Evolutionary conservation across 2,113 vertebrate species (phyloP).

Genomic region (Ceyx cyanopectus): DNA sequence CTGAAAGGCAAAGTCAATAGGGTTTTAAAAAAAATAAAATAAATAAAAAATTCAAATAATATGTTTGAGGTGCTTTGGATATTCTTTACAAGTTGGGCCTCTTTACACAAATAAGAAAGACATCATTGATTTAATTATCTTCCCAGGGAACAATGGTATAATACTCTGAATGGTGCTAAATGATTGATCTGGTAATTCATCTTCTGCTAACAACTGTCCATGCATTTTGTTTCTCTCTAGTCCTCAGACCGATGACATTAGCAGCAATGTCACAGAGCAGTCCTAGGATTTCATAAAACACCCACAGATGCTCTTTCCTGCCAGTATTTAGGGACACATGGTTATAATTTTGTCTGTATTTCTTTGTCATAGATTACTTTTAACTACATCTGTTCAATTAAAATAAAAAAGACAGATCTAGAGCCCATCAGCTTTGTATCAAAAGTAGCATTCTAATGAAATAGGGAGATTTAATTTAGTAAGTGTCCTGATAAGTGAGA

Average conservation of each 20-base stretch:
- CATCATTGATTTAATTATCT: conserved; percentile 78
- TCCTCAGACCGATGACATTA: conserved; percentile 75
- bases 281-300: conserved; percentile 76
- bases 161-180: conserved; percentile 76
- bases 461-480: conserved; percentile 65
- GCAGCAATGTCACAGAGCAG: conserved; percentile 76
- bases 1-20: conserved; percentile 78
- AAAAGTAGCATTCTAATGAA: conserved; percentile 73
- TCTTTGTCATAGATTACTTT: conserved; percentile 76
- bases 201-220: conserved; percentile 79
- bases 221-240: conserved; percentile 78
- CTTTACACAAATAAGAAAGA: conserved; percentile 66
- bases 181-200: conserved; percentile 84
- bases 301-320: conserved; percentile 81
- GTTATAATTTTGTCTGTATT: conserved; percentile 81
- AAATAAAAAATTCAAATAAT: conserved; percentile 56
- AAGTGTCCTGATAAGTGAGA: conserved; percentile 68
- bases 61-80: conserved; percentile 77
- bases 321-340: conserved; percentile 75
- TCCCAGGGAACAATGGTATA: conserved; percentile 70
- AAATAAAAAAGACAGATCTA: conserved; percentile 71
- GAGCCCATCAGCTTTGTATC: conserved; percentile 68
- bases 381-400: conserved; percentile 81
- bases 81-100: conserved; percentile 70
- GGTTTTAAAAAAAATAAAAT: conserved; percentile 9